Evolutionary conservation across 2,888 invertebrate species (phyloP).

Genomic region (Chaetogeoica ovagalla): DNA sequence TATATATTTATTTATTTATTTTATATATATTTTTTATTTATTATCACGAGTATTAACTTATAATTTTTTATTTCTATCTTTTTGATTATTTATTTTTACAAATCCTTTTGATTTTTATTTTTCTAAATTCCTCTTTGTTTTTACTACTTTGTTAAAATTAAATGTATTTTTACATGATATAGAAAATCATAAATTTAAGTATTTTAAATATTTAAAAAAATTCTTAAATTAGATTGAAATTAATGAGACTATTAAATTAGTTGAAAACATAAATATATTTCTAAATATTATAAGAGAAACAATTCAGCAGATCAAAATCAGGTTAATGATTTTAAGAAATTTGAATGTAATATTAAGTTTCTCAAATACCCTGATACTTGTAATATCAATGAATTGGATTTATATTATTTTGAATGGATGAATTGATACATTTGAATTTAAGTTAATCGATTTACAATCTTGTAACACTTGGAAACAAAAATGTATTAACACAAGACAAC

Average conservation of each 20-base stretch:
- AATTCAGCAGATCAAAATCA: conserved; percentile 19
- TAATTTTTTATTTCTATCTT: too few relatives aligned
- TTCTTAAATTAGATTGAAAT: conserved; percentile 30
- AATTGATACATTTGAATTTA: not conserved
- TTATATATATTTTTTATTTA: too few relatives aligned
- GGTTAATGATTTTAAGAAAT: conserved; percentile 25
- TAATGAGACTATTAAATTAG: not conserved
- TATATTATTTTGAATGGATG: conserved; percentile 34
- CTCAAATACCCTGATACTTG: not conserved
- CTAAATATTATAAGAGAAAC: conserved; percentile 21
- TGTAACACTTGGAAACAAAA: not conserved
- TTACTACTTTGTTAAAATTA: too few relatives aligned
- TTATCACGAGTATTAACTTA: too few relatives aligned
- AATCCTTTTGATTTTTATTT: too few relatives aligned
- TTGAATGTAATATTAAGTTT: conserved; percentile 19
- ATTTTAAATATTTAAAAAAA: conserved; percentile 27
- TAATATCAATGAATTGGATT: conserved; percentile 24
- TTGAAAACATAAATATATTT: conserved; percentile 21
- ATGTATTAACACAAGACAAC: not conserved
- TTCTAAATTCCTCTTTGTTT: too few relatives aligned
- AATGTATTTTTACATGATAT: conserved; percentile 27
- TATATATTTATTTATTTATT: too few relatives aligned
- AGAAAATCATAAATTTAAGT: conserved; percentile 31
- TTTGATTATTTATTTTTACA: too few relatives aligned
- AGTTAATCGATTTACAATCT: not conserved